Percentiles rank a stretch among this genome's conserved stretches.
phyloP scores from a whole-genome alignment of 2,113 vertebrate genomes.

The Aleadryas rufinucha region DNA sequence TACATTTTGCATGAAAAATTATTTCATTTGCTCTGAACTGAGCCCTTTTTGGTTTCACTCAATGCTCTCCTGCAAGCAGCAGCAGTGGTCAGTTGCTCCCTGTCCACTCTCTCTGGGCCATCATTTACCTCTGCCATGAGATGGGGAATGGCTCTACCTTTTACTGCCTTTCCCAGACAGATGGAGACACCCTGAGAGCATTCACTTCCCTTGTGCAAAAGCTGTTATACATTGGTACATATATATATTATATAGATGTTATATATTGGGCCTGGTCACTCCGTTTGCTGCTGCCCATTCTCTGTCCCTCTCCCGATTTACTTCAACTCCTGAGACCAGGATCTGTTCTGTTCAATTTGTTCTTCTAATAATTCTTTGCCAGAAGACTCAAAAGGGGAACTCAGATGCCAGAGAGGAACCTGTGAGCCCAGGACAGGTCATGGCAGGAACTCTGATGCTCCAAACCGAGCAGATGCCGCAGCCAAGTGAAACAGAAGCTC shows the following conservation, averaged over 20 bases:
- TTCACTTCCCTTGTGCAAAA: not conserved
- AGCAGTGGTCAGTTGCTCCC: not conserved
- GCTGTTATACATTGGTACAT: fast-evolving
- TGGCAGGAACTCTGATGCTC: not conserved
- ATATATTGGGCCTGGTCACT: fast-evolving
- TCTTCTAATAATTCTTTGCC: not conserved
- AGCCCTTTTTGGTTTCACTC: not conserved
- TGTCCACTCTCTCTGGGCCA: not conserved
- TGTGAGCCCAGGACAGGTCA: not conserved
- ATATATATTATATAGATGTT: no score
- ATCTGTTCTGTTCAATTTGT: fast-evolving
- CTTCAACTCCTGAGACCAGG: not conserved
- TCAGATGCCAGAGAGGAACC: not conserved
- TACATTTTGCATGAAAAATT: fast-evolving
- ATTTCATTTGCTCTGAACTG: not conserved
- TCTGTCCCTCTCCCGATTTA: not conserved
- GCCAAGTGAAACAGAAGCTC: not conserved
- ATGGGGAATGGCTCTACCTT: fast-evolving
- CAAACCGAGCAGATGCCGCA: fast-evolving
- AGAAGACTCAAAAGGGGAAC: not conserved
- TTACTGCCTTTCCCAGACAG: not conserved
- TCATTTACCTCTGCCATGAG: fast-evolving
- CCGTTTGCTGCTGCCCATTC: not conserved
- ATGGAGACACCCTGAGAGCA: fast-evolving
- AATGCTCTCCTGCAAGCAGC: not conserved